Evolutionary conservation across 2,888 invertebrate species (phyloP).

Genomic region (Apodemia mormo): DNA sequence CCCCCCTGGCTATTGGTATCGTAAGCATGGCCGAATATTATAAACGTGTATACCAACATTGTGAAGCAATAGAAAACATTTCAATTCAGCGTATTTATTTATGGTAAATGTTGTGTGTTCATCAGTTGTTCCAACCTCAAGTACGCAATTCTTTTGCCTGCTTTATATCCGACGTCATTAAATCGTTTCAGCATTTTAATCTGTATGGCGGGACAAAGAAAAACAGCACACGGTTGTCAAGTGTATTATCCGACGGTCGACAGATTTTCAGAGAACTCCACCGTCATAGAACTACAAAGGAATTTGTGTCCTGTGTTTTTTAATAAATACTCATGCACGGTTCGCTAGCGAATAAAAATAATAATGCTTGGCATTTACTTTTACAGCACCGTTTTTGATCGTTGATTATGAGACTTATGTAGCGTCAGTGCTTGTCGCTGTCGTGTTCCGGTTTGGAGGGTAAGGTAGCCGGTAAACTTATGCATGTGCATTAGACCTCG

Average conservation of each 20-base stretch:
- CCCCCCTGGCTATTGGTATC: no score
- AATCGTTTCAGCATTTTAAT: constrained; percentile 20
- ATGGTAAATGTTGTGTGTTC: constrained; percentile 1
- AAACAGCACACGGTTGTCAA: constrained; percentile 27
- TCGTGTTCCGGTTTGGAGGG: no score
- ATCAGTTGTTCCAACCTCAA: not conserved
- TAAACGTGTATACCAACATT: no score
- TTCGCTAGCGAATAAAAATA: not conserved
- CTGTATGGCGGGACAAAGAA: constrained; percentile 21
- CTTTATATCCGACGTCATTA: constrained; percentile 15
- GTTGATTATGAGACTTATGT: not conserved
- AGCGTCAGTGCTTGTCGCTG: no score
- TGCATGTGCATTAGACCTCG: no score
- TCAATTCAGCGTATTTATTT: not conserved
- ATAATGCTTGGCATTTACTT: not conserved
- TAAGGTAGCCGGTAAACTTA: no score
- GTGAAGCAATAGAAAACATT: not conserved
- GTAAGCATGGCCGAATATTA: no score
- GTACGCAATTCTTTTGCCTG: not conserved
- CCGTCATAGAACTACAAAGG: constrained; percentile 8
- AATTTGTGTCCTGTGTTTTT: not conserved
- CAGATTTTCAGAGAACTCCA: constrained; percentile 18
- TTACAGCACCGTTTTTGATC: not conserved
- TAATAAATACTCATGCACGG: not conserved
- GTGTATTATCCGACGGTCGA: constrained; percentile 28